Evolutionary conservation across 2,113 vertebrate genomes (phyloP), one percentile per base, ranked within the genome.

Genomic region (Ochotona princeps): DNA sequence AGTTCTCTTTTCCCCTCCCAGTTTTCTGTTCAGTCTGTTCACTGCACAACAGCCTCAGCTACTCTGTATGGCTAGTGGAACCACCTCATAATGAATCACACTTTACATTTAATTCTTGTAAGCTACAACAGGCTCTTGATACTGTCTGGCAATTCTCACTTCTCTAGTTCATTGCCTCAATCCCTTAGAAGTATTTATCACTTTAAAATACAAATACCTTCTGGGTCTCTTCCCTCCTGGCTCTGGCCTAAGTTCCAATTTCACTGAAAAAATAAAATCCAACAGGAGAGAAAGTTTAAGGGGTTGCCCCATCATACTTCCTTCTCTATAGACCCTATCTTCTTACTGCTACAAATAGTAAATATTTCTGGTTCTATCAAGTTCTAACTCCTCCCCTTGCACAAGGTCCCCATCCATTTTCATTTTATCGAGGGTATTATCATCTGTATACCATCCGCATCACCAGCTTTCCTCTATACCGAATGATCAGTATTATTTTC

Each of bases 231-330:
- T 79, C 26, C 38, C n/a, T 65, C 12, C 60, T 21, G 67, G 25
- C 38, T 80, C 66, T 75, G 32, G 12, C 60, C 15, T 85, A 61
- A 54, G 25, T 38, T 75, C 32, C 18, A 63, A 23, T 26, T 32
- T 73, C 82, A 30, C 28, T 23, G 30, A 89, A 65, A 91, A 88
- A 91, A 84, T 25, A 47, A 26, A 89, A 72, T 67, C 69, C 30
- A 32, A 72, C 35, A 85, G 20, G 75, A 70, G 28, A 75, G 63
- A 21, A 44, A 28, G 18, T 66, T 66, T 74, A 14, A 65, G 5
- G 5, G 25, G 21, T 85, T n/a, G 5, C 14, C 20, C 32, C 4
- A 15, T 1, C 25, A 60, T 61, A 49, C 15, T 47, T 35, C 35
- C 26, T 18, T 4, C 38, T n/a, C n/a, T 9, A 4, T 21, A 13